These are phyloP conservation scores for Xenus cinereus DNA, from an alignment of 2,113 vertebrate genomes.

Conservation along the genomic window DNA sequence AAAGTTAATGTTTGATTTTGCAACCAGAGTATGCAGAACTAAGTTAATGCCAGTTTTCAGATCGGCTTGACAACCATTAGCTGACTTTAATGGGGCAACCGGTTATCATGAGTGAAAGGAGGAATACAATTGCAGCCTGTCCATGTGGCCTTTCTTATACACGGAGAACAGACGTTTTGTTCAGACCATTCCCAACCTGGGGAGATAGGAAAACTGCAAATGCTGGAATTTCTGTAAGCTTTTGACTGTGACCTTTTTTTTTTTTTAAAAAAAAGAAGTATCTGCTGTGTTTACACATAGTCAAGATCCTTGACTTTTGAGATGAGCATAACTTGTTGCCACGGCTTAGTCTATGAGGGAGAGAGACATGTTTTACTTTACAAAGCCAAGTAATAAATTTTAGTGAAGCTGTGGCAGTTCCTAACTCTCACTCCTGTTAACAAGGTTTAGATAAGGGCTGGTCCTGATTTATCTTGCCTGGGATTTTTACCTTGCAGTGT, in stretches of 20 bases:
- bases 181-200: not conserved
- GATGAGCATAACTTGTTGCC: not conserved
- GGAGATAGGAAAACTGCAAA: not conserved
- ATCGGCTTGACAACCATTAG: not conserved
- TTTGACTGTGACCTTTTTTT: not conserved
- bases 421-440: not conserved
- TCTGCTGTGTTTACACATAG: not conserved
- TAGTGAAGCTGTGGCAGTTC: not conserved
- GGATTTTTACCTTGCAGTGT: not conserved
- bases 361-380: not conserved
- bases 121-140: not conserved
- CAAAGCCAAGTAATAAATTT: not conserved
- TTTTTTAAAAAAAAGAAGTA: too few species aligned
- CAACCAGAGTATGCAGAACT: not conserved
- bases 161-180: accelerated
- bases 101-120: accelerated
- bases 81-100: not conserved
- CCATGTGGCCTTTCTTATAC: not conserved
- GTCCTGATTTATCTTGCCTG: not conserved
- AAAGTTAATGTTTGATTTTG: not conserved
- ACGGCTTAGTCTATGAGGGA: not conserved
- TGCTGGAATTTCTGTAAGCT: not conserved
- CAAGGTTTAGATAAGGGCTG: not conserved
- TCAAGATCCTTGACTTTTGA: not conserved
- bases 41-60: not conserved